phyloP scores from a whole-genome alignment of 2,888 invertebrate genomes.

The Penaeus monodon region DNA sequence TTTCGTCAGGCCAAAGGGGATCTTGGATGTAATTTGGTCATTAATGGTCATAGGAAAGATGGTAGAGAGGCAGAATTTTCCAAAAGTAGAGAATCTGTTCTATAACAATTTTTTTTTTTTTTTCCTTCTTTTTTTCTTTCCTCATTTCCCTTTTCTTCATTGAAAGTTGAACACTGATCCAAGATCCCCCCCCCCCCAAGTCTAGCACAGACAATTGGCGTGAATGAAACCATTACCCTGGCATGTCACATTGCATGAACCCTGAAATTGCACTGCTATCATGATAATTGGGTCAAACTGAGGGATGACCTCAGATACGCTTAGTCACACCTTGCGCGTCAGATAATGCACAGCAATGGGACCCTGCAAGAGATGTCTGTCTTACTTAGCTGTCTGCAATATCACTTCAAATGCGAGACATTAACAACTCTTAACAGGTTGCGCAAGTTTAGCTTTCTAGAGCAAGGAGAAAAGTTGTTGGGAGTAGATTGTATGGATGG shows the following conservation, averaged over 20 bases:
- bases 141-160: too few species aligned
- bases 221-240: slow-evolving; percentile 23
- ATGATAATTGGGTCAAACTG: slow-evolving; percentile 54
- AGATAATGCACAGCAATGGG: slow-evolving; percentile 12
- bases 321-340: background rate
- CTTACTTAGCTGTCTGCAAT: slow-evolving; percentile 44
- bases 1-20: too few species aligned
- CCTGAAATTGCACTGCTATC: slow-evolving; percentile 39
- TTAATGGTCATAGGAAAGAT: too few species aligned
- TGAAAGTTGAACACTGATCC: background rate
- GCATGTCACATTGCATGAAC: slow-evolving; percentile 47
- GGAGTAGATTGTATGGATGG: background rate
- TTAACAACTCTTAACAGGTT: background rate
- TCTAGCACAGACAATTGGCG: slow-evolving; percentile 28
- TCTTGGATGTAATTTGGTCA: too few species aligned
- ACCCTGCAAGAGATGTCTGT: slow-evolving; percentile 55
- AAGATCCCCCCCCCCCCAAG: slow-evolving; percentile 3
- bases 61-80: too few species aligned
- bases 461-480: background rate
- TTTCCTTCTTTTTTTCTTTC: slow-evolving; percentile 2
- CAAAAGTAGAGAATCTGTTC: background rate
- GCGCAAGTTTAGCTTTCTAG: background rate
- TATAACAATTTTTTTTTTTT: background rate
- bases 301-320: slow-evolving; percentile 34
- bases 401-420: slow-evolving; percentile 30